Evolutionary conservation across 2,888 invertebrate species (phyloP), one percentile per base, ranked within the genome.

Genomic region (Metacarcinus magister): DNA sequence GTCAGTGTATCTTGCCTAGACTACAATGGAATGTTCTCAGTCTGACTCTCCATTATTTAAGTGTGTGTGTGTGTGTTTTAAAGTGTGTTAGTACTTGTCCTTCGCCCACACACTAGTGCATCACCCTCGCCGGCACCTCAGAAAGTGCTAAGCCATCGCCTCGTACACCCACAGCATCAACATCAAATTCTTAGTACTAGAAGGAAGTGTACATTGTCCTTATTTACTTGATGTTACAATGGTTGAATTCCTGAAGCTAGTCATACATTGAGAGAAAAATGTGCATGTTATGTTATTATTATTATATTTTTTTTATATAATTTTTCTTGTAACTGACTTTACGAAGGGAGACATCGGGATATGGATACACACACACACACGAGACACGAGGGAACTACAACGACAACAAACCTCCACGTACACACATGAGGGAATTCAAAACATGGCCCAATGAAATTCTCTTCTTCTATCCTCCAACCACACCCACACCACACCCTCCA

Each of bases 401-500:
- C 60, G 23, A 19, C 5, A 23, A 75, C 75, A 10, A 75, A 75
- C 28, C 75, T 75, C 28, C 75, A 75, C 28, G 7, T 5, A 23
- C 75, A 28, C 2, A 39, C 39, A 39, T 39, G 0, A 39, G 5
- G 75, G 75, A 75, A 75, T 75, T n/a, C 5, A 75, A 23, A 75
- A 75, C 23, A 28, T 75, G 75, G 75, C 75, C 75, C 75, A 75
- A 39, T 75, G 75, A 28, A 75, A 75, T 28, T 75, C n/a, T 75
- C 75, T 75, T 75, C 75, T 75, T 75, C 75, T n/a, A 23, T 75
- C n/a, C n/a, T 7, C 19, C 23, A 75, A 28, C 28, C 75, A 75
- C 75, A 75, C 75, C n/a, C 75, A 75, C 75, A 75, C 75, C 75
- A 75, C 75, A 28, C 75, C 75, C 75, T 75, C 75, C 75, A 75